Evolutionary conservation across 2,797 vertebrate genomes (phyloP).

Genomic region (Valencia hispanica): DNA sequence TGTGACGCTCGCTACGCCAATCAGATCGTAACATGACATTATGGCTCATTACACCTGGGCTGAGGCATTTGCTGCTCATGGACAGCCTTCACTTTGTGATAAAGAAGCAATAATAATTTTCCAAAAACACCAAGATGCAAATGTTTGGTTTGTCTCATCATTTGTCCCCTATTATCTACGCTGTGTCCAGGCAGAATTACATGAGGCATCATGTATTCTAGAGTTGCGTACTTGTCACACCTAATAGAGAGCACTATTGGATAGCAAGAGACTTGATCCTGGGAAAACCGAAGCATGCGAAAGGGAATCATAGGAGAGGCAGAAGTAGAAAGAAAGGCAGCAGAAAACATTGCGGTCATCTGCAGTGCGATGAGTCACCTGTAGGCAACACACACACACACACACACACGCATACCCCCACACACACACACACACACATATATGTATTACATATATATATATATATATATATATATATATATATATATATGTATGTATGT

Average conservation of each 20-base stretch:
- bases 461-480: conserved; percentile 37
- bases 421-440: conserved; percentile 24
- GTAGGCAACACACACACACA: conserved; percentile 65
- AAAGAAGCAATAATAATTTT: conserved; percentile 1
- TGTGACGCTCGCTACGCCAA: conserved; percentile 59
- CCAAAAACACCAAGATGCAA: conserved; percentile 24
- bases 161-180: conserved; percentile 30
- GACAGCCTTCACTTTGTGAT: conserved; percentile 17
- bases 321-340: conserved; percentile 60
- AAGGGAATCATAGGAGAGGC: conserved; percentile 44
- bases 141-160: conserved; percentile 25
- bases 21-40: conserved; percentile 71
- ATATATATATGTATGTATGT: conserved; percentile 30
- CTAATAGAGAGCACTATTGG: conserved; percentile 40
- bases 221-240: conserved; percentile 27
- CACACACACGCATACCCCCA: conserved; percentile 31
- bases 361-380: conserved; percentile 82
- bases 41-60: conserved; percentile 70
- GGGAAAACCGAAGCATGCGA: conserved; percentile 17
- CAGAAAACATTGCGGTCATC: conserved; percentile 78
- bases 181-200: conserved; percentile 4
- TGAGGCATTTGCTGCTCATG: conserved; percentile 33
- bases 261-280: conserved; percentile 26
- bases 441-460: conserved; percentile 22
- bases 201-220: conserved; percentile 38